phyloP scores from a whole-genome alignment of 2,797 vertebrate genomes.

The Numenius phaeopus region DNA sequence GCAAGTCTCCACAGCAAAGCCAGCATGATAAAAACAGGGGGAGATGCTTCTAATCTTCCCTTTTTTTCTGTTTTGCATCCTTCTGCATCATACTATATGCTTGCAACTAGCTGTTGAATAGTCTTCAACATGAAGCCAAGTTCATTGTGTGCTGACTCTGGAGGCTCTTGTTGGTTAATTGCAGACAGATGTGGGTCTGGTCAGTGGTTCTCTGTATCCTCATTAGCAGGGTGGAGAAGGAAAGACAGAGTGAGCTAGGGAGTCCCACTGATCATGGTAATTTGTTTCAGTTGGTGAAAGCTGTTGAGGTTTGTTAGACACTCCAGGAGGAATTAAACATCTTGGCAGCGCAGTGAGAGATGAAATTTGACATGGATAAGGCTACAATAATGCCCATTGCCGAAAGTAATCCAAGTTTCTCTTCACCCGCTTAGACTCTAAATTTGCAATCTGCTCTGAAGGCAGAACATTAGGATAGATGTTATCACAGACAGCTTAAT shows the following conservation, averaged over 20 bases:
- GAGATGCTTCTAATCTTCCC: background rate
- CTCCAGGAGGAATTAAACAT: background rate
- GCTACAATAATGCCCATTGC: background rate
- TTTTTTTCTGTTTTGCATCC: background rate
- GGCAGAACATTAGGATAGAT: background rate
- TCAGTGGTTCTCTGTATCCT: background rate
- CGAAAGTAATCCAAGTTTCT: background rate
- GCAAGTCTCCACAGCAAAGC: background rate
- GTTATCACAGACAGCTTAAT: background rate
- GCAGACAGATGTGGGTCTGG: background rate
- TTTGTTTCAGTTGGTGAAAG: constrained; percentile 12
- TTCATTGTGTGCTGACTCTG: background rate
- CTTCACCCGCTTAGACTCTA: background rate
- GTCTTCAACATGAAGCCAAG: background rate
- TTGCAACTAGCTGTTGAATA: background rate
- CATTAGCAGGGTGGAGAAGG: background rate
- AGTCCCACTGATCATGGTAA: background rate
- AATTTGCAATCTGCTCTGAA: background rate
- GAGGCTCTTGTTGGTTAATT: background rate
- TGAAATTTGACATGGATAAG: background rate
- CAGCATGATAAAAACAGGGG: background rate
- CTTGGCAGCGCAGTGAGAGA: background rate
- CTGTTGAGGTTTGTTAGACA: background rate
- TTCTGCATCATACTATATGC: background rate
- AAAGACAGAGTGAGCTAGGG: background rate